Conservation (phyloP, 2,113 vertebrate genomes). For the Zootoca vivipara region DNA sequence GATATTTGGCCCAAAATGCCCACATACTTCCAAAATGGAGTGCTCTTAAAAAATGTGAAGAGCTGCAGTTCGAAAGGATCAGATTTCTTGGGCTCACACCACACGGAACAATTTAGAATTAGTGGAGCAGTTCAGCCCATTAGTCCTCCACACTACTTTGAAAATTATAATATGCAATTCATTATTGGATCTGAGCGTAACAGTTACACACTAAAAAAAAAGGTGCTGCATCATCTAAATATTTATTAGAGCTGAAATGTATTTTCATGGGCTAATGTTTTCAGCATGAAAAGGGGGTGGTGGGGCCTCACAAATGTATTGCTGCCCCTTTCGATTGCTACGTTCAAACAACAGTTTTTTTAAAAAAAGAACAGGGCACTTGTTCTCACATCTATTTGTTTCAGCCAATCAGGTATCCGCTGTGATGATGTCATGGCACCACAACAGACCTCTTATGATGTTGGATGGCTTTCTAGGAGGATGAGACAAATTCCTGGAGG, state of each 20-base stretch:
- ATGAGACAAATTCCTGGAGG: too few species aligned
- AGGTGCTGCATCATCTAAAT: conserved; percentile 28
- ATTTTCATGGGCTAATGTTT: conserved; percentile 21
- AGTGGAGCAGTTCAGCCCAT: conserved; percentile 52
- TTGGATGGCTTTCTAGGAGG: too few species aligned
- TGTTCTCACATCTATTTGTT: too few species aligned
- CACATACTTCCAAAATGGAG: conserved; percentile 74
- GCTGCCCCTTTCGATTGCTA: too few species aligned
- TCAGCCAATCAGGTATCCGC: too few species aligned
- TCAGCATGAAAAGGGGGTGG: neutral
- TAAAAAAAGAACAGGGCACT: too few species aligned
- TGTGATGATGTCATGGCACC: too few species aligned
- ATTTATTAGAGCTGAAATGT: neutral
- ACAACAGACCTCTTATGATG: too few species aligned
- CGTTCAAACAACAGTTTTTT: too few species aligned
- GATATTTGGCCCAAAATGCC: conserved; percentile 59
- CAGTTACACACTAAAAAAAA: conserved; percentile 45
- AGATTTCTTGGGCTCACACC: conserved; percentile 56
- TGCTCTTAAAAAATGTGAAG: conserved; percentile 62
- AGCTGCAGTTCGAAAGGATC: conserved; percentile 61
- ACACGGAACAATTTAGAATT: conserved; percentile 68
- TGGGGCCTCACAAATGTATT: conserved; percentile 1
- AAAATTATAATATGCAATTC: conserved; percentile 49
- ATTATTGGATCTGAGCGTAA: conserved; percentile 63
- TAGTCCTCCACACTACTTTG: conserved; percentile 12